These are phyloP conservation scores for Brachycybe producta DNA, from an alignment of 2,888 invertebrate species.

Conservation along the genomic window DNA sequence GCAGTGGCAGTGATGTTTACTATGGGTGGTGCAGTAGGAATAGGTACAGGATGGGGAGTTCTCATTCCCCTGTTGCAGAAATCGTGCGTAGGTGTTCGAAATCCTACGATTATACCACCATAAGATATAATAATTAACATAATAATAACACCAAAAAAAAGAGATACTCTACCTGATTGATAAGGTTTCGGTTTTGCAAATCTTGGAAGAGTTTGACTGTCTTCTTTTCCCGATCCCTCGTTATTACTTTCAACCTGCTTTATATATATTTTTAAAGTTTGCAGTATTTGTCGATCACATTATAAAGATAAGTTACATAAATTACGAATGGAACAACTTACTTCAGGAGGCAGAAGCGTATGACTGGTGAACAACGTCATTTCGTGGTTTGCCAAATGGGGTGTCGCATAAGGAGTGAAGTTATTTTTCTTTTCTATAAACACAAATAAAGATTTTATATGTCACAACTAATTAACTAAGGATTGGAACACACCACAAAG, in stretches of 20 bases:
- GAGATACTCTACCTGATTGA: conserved; percentile 17
- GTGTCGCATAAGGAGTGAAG: conserved; percentile 14
- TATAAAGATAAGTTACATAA: not conserved
- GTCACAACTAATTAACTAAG: not conserved
- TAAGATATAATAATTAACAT: not conserved
- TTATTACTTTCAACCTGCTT: no score
- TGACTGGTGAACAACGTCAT: conserved; percentile 15
- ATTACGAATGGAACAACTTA: no score
- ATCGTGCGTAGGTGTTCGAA: conserved; percentile 18
- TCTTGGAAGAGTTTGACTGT: conserved; percentile 13
- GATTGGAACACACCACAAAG: no score
- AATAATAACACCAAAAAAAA: not conserved
- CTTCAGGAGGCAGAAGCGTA: conserved; percentile 11
- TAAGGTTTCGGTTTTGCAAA: conserved; percentile 18
- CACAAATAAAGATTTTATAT: not conserved
- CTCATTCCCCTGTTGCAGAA: conserved; percentile 15
- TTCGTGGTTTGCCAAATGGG: conserved; percentile 15
- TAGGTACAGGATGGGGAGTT: conserved; percentile 18
- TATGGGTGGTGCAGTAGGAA: conserved; percentile 21
- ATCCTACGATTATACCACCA: conserved; percentile 5
- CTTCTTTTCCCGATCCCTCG: conserved; percentile 4
- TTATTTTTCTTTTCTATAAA: conserved; percentile 12
- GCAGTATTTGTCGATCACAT: not conserved
- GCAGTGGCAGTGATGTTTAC: no score
- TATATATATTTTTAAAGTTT: no score